phyloP scores from a whole-genome alignment of 2,797 vertebrate species.

The Percopsis omiscomaycus region DNA sequence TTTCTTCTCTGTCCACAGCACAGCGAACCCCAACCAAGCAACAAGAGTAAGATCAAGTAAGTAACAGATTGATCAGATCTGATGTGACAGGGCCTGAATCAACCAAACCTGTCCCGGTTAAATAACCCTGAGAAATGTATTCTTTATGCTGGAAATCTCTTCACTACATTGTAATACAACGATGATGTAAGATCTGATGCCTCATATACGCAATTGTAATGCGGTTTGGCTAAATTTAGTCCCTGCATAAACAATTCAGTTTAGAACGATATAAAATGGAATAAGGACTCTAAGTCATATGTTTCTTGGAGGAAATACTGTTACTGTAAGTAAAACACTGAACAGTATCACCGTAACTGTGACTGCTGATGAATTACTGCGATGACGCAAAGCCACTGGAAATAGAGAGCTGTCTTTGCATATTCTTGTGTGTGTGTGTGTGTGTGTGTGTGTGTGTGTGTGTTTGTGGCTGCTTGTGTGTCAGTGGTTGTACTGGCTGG shows the following conservation, averaged over 20 bases:
- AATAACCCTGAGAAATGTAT: not conserved
- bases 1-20: slow-evolving; percentile 63
- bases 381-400: not conserved
- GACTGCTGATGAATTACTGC: not conserved
- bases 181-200: not conserved
- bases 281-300: not conserved
- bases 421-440: slow-evolving; percentile 18
- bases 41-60: slow-evolving; percentile 81
- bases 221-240: not conserved
- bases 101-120: slow-evolving; percentile 47
- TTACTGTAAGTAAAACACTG: not conserved
- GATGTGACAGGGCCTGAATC: slow-evolving; percentile 57
- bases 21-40: slow-evolving; percentile 73
- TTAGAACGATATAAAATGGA: not conserved
- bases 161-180: too few relatives aligned
- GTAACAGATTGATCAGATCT: slow-evolving; percentile 43
- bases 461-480: not conserved
- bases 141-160: not conserved
- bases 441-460: slow-evolving; percentile 6
- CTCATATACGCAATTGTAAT: not conserved
- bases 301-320: not conserved
- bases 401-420: not conserved
- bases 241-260: not conserved
- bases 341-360: not conserved
- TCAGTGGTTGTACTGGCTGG: not conserved